phyloP scores from a whole-genome alignment of 2,888 invertebrate species.

The Tenthredo livida region DNA sequence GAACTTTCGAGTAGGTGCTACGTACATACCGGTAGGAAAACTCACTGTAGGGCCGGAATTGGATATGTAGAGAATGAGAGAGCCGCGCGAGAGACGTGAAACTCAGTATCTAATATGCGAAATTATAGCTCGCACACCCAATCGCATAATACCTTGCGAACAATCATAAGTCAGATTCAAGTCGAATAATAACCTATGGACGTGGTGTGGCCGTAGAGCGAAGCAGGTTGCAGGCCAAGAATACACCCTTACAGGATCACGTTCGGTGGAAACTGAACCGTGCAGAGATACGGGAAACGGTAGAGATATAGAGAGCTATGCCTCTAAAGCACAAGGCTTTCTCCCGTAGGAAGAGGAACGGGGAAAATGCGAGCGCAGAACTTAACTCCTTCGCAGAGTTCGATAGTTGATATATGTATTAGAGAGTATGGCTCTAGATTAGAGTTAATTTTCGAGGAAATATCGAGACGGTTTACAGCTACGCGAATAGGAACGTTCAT shows the following conservation, averaged over 20 bases:
- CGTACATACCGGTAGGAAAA: neutral
- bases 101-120: constrained; percentile 37
- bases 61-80: neutral
- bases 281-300: constrained; percentile 42
- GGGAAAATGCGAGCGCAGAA: neutral
- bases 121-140: constrained; percentile 42
- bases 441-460: neutral
- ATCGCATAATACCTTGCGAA: constrained; percentile 39
- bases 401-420: constrained; percentile 12
- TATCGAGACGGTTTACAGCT: neutral
- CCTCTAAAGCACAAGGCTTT: neutral
- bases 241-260: constrained; percentile 52
- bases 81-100: neutral
- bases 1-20: constrained; percentile 32
- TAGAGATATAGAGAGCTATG: constrained; percentile 3
- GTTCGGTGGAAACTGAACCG: constrained; percentile 55
- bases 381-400: constrained; percentile 10
- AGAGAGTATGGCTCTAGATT: neutral
- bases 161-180: constrained; percentile 46
- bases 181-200: constrained; percentile 51
- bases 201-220: constrained; percentile 6
- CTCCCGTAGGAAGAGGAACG: neutral
- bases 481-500: neutral
- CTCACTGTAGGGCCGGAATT: constrained; percentile 1
- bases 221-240: constrained; percentile 20